phyloP scores from a whole-genome alignment of 2,888 invertebrate species.

The Amblyteles armatorius region DNA sequence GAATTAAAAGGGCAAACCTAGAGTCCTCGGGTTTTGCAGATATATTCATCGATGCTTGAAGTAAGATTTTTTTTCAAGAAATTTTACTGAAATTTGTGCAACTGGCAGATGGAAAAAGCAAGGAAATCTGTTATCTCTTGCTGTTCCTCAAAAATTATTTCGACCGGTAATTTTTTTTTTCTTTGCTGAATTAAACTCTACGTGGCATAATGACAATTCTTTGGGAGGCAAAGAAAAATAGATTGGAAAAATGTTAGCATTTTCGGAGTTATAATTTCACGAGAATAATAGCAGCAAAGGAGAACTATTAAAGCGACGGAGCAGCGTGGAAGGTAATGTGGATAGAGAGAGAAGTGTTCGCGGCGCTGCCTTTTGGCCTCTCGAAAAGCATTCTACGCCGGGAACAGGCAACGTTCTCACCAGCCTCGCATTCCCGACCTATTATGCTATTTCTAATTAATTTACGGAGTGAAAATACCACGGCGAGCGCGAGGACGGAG shows the following conservation, averaged over 20 bases:
- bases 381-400: slow-evolving; percentile 64
- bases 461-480: slow-evolving; percentile 75
- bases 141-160: not conserved
- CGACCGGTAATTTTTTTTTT: not conserved
- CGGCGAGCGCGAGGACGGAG: slow-evolving; percentile 13
- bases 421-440: slow-evolving; percentile 72
- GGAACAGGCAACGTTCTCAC: slow-evolving; percentile 69
- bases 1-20: not conserved
- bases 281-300: slow-evolving; percentile 17
- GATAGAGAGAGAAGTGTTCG: slow-evolving; percentile 50
- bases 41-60: not conserved
- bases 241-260: not conserved
- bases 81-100: no score
- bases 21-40: not conserved
- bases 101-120: no score
- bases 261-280: not conserved
- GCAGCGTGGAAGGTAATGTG: slow-evolving; percentile 45
- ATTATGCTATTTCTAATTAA: slow-evolving; percentile 80
- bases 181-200: not conserved
- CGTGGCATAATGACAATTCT: not conserved
- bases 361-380: slow-evolving; percentile 63
- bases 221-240: not conserved
- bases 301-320: slow-evolving; percentile 34
- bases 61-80: no score
- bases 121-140: no score